Conservation (phyloP, 2,888 invertebrate genomes). For the Anaspis maculata region DNA sequence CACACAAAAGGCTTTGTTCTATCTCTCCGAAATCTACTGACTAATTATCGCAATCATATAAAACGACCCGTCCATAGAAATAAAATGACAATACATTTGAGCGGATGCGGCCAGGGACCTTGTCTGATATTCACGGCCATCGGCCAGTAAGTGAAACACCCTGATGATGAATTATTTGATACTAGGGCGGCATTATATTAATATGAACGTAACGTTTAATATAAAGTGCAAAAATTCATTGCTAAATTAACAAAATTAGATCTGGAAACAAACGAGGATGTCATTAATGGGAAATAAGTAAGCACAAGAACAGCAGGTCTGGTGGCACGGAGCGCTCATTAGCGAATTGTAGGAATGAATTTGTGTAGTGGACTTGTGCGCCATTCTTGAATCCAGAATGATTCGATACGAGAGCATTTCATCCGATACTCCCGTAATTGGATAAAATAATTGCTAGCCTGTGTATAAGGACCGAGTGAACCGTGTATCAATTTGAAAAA, state of each 20-base stretch:
- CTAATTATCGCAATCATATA: slow-evolving; percentile 14
- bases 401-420: slow-evolving; percentile 16
- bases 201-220: too few species aligned
- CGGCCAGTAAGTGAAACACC: too few species aligned
- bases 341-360: slow-evolving; percentile 22
- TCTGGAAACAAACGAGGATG: slow-evolving; percentile 29
- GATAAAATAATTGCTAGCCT: slow-evolving; percentile 16
- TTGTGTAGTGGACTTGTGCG: slow-evolving; percentile 26
- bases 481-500: slow-evolving; percentile 14
- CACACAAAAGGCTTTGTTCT: slow-evolving; percentile 14
- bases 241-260: too few species aligned
- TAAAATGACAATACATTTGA: slow-evolving; percentile 1
- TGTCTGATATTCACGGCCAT: too few species aligned
- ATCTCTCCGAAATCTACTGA: slow-evolving; percentile 9
- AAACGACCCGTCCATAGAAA: slow-evolving; percentile 10
- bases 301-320: slow-evolving; percentile 16
- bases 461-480: slow-evolving; percentile 12
- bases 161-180: too few species aligned
- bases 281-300: slow-evolving; percentile 24
- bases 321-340: slow-evolving; percentile 15
- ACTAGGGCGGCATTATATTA: too few species aligned
- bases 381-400: slow-evolving; percentile 31
- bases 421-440: slow-evolving; percentile 15
- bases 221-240: too few species aligned
- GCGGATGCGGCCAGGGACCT: neutral